Conservation (phyloP, 2,888 invertebrate genomes). For the Cantharis rufa region DNA sequence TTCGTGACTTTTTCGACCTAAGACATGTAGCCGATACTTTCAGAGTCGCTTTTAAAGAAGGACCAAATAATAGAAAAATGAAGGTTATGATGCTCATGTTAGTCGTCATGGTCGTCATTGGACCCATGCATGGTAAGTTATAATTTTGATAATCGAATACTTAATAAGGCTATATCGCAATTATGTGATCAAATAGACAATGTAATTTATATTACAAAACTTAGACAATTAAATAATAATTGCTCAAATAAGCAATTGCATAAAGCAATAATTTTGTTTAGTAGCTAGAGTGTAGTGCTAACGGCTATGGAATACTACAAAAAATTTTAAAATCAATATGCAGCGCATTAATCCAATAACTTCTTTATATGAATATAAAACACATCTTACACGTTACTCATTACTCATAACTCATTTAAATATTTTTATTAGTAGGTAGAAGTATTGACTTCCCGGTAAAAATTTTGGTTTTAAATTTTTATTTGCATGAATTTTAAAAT, state of each 20-base stretch:
- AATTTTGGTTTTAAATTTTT: too few relatives aligned
- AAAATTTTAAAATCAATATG: not conserved
- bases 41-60: slow-evolving; percentile 77
- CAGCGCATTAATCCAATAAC: not conserved
- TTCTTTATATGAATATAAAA: not conserved
- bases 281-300: not conserved
- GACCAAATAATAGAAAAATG: slow-evolving; percentile 73
- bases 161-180: not conserved
- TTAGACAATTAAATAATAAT: not conserved
- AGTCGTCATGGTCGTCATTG: slow-evolving; percentile 83
- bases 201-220: not conserved
- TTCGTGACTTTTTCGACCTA: slow-evolving; percentile 75
- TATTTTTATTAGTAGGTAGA: not conserved
- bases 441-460: not conserved
- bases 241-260: too few relatives aligned
- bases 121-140: slow-evolving; percentile 79
- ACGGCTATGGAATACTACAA: not conserved
- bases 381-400: too few relatives aligned
- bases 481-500: not conserved
- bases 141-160: not conserved
- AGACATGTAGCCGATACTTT: slow-evolving; percentile 78
- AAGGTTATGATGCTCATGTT: slow-evolving; percentile 78
- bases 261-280: not conserved
- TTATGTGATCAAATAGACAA: not conserved
- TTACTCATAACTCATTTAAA: too few relatives aligned